These are phyloP conservation scores for Monochamus alternatus DNA, from an alignment of 2,888 invertebrate species.

Conservation along the genomic window DNA sequence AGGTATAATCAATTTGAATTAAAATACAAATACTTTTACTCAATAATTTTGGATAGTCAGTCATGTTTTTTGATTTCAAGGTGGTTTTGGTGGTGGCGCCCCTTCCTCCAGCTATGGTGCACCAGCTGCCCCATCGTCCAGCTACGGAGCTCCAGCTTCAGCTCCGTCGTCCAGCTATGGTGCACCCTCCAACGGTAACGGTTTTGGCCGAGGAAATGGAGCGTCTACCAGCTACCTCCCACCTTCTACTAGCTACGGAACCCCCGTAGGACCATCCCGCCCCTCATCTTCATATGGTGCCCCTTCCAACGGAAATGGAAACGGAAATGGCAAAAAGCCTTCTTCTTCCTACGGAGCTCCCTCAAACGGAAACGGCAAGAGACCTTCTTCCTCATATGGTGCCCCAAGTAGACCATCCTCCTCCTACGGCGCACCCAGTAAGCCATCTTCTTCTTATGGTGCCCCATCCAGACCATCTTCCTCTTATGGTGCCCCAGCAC, in stretches of 20 bases:
- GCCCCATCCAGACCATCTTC: slow-evolving; percentile 58
- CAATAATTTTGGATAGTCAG: no score
- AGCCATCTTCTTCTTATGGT: slow-evolving; percentile 55
- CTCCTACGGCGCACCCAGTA: slow-evolving; percentile 64
- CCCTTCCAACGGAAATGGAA: slow-evolving; percentile 37
- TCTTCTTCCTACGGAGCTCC: slow-evolving; percentile 74
- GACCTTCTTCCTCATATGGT: slow-evolving; percentile 62
- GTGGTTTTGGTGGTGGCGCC: slow-evolving; percentile 29
- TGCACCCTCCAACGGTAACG: slow-evolving; percentile 54
- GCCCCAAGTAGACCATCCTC: slow-evolving; percentile 40
- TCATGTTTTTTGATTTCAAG: not conserved
- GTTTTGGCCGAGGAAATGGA: slow-evolving; percentile 46
- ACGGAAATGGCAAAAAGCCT: slow-evolving; percentile 57
- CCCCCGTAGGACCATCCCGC: slow-evolving; percentile 68
- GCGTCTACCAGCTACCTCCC: slow-evolving; percentile 53
- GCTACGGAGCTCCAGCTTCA: slow-evolving; percentile 55
- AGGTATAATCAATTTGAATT: no score
- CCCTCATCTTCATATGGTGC: slow-evolving; percentile 57
- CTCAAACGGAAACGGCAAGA: slow-evolving; percentile 53
- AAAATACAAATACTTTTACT: no score
- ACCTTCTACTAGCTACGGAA: slow-evolving; percentile 64
- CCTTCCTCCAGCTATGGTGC: slow-evolving; percentile 53
- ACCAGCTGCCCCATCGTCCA: slow-evolving; percentile 49
- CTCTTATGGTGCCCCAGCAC: slow-evolving; percentile 61
- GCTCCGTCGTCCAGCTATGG: slow-evolving; percentile 55